Percentiles rank a stretch among this genome's conserved stretches.
phyloP scores from a whole-genome alignment of 2,113 vertebrate genomes.

The Channa argus region DNA sequence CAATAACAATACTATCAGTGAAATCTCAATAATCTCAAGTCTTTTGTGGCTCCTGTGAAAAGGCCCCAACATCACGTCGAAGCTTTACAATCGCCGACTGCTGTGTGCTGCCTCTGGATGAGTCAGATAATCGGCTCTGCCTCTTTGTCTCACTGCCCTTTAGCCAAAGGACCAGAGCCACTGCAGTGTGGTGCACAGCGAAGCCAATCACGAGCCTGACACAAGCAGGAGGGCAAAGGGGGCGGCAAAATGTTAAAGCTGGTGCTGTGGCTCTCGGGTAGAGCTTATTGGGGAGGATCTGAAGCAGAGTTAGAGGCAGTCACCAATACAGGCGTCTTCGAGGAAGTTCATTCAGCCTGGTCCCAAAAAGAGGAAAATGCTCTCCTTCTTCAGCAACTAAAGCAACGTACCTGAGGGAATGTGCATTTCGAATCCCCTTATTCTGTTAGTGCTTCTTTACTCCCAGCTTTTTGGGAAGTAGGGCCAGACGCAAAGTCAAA shows the following conservation, averaged over 20 bases:
- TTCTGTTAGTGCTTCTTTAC: constrained; percentile 70
- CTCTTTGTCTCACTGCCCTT: constrained; percentile 73
- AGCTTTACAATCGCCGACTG: constrained; percentile 56
- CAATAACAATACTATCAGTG: constrained; percentile 59
- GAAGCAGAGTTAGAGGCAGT: constrained; percentile 36
- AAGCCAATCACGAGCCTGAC: constrained; percentile 50
- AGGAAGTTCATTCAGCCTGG: constrained; percentile 51
- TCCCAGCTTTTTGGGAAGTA: constrained; percentile 58
- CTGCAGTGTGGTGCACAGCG: constrained; percentile 31
- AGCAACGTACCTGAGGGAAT: constrained; percentile 53
- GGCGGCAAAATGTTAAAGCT: constrained; percentile 56
- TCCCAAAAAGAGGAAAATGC: constrained; percentile 42
- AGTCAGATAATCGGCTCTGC: constrained; percentile 70
- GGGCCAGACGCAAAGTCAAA: constrained; percentile 59
- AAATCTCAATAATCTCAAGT: constrained; percentile 71
- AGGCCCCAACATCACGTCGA: constrained; percentile 60
- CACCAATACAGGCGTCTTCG: constrained; percentile 19
- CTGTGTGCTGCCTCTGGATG: constrained; percentile 61
- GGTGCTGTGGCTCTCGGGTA: constrained; percentile 39
- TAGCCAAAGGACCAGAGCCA: constrained; percentile 61
- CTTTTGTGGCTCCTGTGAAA: constrained; percentile 73
- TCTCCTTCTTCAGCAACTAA: constrained; percentile 44
- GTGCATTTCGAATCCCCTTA: constrained; percentile 66
- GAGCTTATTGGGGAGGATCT: constrained; percentile 66
- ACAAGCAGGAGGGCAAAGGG: constrained; percentile 36